Evolutionary conservation across 1,140 invertebrate genomes (phyloP).

Genomic region (Diplogasteroides magnus): DNA sequence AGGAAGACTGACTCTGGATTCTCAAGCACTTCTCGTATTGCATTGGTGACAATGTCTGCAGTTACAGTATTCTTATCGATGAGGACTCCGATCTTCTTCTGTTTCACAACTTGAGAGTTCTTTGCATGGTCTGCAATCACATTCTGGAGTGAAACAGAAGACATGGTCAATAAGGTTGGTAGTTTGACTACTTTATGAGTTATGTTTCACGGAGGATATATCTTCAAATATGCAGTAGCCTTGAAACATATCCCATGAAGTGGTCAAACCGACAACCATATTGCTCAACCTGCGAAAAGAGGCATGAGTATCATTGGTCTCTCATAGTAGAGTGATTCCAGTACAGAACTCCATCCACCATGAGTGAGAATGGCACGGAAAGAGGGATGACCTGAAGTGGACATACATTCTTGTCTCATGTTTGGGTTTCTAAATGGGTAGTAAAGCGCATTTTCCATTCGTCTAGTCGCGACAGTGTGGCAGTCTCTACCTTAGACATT

Average conservation of each 20-base stretch:
- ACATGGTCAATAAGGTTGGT: too few relatives aligned
- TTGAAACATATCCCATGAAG: too few relatives aligned
- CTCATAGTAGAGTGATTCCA: slow-evolving; percentile 13
- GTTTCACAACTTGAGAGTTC: background rate
- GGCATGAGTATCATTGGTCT: slow-evolving; percentile 33
- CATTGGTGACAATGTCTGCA: background rate
- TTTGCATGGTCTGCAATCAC: background rate
- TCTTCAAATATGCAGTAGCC: too few relatives aligned
- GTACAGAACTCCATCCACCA: slow-evolving; percentile 31
- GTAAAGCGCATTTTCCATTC: too few relatives aligned
- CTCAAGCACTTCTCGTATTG: background rate
- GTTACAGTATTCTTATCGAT: background rate
- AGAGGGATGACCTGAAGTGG: slow-evolving; percentile 24
- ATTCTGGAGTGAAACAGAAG: too few relatives aligned
- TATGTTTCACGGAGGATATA: too few relatives aligned
- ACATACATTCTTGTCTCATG: too few relatives aligned
- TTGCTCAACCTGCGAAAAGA: slow-evolving; percentile 25
- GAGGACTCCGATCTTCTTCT: background rate
- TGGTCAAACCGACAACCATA: too few relatives aligned
- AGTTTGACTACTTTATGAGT: too few relatives aligned
- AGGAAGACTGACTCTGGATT: background rate
- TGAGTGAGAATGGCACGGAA: slow-evolving; percentile 30
- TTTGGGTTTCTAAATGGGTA: too few relatives aligned
- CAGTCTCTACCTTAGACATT: too few relatives aligned
- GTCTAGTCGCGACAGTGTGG: too few relatives aligned